phyloP scores from a whole-genome alignment of 2,113 vertebrate genomes.

The Eretmochelys imbricata region DNA sequence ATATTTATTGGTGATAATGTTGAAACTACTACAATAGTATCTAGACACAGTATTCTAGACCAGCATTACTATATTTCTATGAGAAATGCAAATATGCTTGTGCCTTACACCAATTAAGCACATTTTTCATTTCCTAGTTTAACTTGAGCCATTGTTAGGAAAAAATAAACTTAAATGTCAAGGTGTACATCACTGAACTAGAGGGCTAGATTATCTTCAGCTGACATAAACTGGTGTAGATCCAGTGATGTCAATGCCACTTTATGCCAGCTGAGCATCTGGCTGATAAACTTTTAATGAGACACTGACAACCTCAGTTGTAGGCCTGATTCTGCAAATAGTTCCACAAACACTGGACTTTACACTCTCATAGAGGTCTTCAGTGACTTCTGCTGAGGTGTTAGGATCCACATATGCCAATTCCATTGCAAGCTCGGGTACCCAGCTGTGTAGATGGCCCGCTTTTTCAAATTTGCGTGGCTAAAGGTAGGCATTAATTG shows the following conservation, averaged over 20 bases:
- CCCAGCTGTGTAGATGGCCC: neutral
- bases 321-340: neutral
- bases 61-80: neutral
- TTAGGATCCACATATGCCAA: neutral
- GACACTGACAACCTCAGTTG: accelerated
- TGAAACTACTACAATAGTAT: neutral
- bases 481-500: neutral
- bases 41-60: neutral
- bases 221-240: neutral
- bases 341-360: neutral
- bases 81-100: neutral
- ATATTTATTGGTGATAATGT: neutral
- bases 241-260: neutral
- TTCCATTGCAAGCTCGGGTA: neutral
- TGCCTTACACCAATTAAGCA: neutral
- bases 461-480: neutral
- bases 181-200: neutral
- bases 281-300: neutral
- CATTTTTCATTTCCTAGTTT: neutral
- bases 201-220: neutral
- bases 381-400: neutral
- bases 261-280: neutral
- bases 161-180: neutral
- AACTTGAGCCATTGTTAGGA: neutral
- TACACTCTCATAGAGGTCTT: neutral